Conservation (phyloP, 2,888 invertebrate genomes). For the Sinotaia quadrata region DNA sequence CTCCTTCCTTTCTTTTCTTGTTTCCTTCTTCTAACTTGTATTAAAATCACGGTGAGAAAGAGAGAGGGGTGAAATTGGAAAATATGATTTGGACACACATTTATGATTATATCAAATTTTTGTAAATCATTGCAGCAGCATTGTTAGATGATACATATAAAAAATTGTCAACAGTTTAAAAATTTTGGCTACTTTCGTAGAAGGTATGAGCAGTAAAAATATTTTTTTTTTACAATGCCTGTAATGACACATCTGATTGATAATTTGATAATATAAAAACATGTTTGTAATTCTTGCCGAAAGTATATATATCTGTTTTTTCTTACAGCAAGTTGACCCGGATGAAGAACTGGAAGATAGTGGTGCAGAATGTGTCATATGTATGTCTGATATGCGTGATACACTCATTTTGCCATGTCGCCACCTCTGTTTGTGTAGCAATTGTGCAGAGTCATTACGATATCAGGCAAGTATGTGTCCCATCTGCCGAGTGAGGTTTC, state of each 20-base stretch:
- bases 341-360: slow-evolving; percentile 70
- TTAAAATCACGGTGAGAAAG: too few relatives aligned
- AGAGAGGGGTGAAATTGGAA: too few relatives aligned
- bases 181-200: too few relatives aligned
- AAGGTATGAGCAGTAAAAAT: background rate
- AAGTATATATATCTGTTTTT: background rate
- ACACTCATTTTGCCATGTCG: slow-evolving; percentile 97
- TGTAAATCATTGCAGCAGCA: too few relatives aligned
- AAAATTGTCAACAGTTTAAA: too few relatives aligned
- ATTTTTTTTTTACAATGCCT: background rate
- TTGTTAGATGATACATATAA: too few relatives aligned
- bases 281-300: background rate
- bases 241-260: too few relatives aligned
- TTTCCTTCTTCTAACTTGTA: too few relatives aligned
- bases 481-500: slow-evolving; percentile 98
- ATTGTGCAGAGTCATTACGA: slow-evolving; percentile 95
- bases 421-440: slow-evolving; percentile 96
- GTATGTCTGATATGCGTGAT: slow-evolving; percentile 98
- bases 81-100: too few relatives aligned
- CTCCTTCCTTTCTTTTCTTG: too few relatives aligned
- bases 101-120: too few relatives aligned
- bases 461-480: slow-evolving; percentile 97
- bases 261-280: too few relatives aligned
- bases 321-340: slow-evolving; percentile 47
- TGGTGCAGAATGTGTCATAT: slow-evolving; percentile 98